These are phyloP conservation scores for Paraplagusia blochii DNA, from an alignment of 2,113 vertebrate species.

Conservation along the genomic window DNA sequence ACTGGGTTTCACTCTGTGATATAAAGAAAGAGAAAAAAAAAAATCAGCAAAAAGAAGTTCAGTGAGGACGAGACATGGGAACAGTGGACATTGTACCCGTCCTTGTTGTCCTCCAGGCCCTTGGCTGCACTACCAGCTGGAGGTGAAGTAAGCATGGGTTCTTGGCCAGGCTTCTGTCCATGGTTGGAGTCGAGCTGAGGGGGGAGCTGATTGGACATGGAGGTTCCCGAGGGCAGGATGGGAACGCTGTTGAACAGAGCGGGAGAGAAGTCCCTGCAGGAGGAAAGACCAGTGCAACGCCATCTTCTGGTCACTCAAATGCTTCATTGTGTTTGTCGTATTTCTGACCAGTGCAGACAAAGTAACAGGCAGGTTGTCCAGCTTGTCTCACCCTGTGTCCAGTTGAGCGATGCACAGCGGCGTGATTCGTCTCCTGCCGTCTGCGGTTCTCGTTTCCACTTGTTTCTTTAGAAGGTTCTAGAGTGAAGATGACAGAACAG, in stretches of 20 bases:
- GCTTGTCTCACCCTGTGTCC: constrained; percentile 87
- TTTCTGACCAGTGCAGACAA: not conserved
- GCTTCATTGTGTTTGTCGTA: too few relatives aligned
- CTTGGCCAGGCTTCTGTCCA: constrained; percentile 79
- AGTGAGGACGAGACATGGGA: not conserved
- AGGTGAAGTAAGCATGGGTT: constrained; percentile 74
- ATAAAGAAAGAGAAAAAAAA: not conserved
- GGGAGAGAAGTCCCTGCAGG: constrained; percentile 92
- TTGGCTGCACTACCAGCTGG: constrained; percentile 64
- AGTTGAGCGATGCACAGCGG: constrained; percentile 97
- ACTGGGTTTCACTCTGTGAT: constrained; percentile 71
- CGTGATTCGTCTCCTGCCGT: constrained; percentile 93
- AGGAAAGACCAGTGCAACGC: not conserved
- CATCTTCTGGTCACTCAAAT: too few relatives aligned
- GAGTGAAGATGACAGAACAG: not conserved
- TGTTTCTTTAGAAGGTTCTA: constrained; percentile 99
- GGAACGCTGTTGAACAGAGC: constrained; percentile 97
- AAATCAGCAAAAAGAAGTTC: too few relatives aligned
- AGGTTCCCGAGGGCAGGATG: constrained; percentile 86
- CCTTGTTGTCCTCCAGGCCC: constrained; percentile 84
- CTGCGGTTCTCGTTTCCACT: constrained; percentile 94
- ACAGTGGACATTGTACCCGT: constrained; percentile 74
- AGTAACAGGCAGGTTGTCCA: not conserved
- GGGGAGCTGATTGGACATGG: constrained; percentile 87
- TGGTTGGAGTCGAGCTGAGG: constrained; percentile 87